These are phyloP conservation scores for Dromiciops gliroides DNA, from an alignment of 2,113 vertebrate species.

Conservation along the genomic window DNA sequence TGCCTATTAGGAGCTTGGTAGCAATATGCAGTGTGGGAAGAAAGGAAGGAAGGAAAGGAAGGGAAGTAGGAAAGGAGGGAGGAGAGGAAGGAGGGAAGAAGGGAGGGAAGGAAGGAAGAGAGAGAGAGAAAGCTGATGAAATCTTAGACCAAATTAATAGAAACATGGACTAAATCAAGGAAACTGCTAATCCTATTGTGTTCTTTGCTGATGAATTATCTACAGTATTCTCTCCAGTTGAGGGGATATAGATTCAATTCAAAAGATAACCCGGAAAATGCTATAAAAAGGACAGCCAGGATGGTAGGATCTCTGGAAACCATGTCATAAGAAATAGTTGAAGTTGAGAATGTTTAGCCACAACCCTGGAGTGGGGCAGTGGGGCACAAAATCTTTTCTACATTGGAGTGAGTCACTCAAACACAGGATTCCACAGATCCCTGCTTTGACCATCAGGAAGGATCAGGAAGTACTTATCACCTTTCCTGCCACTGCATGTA, in stretches of 20 bases:
- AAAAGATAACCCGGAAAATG: not conserved
- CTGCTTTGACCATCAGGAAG: not conserved
- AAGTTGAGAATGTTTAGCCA: slow-evolving; percentile 4
- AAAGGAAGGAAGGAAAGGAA: not conserved
- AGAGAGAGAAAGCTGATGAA: not conserved
- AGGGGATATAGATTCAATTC: not conserved
- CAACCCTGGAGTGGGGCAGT: not conserved
- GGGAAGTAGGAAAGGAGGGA: not conserved
- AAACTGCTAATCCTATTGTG: not conserved
- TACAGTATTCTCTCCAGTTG: not conserved
- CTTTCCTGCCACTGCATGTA: not conserved
- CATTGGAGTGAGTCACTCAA: not conserved
- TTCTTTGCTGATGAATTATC: not conserved
- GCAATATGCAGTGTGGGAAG: not conserved
- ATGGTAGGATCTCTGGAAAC: slow-evolving; percentile 9
- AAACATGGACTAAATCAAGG: not conserved
- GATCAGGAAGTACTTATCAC: not conserved
- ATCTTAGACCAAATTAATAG: not conserved
- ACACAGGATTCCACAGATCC: not conserved
- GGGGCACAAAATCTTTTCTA: not conserved
- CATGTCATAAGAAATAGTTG: not conserved
- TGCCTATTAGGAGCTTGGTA: not conserved
- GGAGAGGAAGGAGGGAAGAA: not conserved
- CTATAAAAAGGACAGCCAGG: slow-evolving; percentile 1
- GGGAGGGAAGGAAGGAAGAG: accelerated